A percentile compares a stretch with the other conserved stretches of the same genome.
Conservation (phyloP, 2,888 invertebrate genomes). For the Melikaiella ostensackeni region DNA sequence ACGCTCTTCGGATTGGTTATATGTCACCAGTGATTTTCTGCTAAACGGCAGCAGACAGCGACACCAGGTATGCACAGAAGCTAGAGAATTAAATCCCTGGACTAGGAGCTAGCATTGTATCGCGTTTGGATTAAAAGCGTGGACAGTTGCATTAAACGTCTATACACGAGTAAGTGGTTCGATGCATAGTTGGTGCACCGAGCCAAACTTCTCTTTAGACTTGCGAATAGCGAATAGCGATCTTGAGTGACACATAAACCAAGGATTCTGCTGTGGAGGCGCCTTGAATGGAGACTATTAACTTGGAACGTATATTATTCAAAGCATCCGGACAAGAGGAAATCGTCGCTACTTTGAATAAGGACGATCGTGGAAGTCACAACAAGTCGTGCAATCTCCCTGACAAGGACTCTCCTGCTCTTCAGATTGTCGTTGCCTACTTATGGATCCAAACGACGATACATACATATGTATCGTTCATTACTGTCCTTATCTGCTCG, state of each 20-base stretch:
- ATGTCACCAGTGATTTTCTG: constrained; percentile 21
- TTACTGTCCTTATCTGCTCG: constrained; percentile 56
- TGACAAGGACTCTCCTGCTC: constrained; percentile 49
- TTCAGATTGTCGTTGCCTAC: constrained; percentile 48
- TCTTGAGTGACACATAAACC: constrained; percentile 58
- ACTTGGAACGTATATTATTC: constrained; percentile 68
- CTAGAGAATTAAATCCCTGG: background rate
- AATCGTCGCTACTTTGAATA: constrained; percentile 65
- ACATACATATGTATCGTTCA: constrained; percentile 59
- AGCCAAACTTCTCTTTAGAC: constrained; percentile 50
- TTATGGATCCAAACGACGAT: constrained; percentile 58
- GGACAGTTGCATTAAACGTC: constrained; percentile 27
- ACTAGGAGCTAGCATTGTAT: constrained; percentile 28
- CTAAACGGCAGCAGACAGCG: background rate
- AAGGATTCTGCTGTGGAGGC: constrained; percentile 50
- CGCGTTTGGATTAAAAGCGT: background rate
- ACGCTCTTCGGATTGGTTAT: constrained; percentile 17
- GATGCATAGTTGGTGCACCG: constrained; percentile 40
- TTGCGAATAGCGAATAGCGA: constrained; percentile 40
- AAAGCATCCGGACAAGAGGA: constrained; percentile 63
- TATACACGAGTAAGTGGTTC: constrained; percentile 18
- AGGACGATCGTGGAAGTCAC: constrained; percentile 46
- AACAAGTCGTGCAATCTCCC: constrained; percentile 46
- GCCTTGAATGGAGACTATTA: constrained; percentile 70
- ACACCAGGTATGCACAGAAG: constrained; percentile 13